These are phyloP conservation scores for Bucorvus abyssinicus DNA, from an alignment of 2,797 vertebrate species.

Conservation along the genomic window DNA sequence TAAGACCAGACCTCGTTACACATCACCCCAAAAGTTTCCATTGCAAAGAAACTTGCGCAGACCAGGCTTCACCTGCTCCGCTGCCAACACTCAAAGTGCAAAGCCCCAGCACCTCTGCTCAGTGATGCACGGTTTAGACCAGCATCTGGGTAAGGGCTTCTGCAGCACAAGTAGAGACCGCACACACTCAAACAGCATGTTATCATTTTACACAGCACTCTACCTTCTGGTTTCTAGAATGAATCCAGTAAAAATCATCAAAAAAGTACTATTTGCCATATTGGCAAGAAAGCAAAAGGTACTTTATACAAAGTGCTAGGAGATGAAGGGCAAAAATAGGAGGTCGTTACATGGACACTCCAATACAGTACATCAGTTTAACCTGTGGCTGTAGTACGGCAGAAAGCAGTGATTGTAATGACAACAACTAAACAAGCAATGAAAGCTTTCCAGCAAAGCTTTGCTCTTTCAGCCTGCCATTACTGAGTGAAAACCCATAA, in stretches of 20 bases:
- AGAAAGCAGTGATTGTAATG: neutral
- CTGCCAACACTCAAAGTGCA: neutral
- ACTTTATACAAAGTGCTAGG: neutral
- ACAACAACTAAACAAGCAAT: neutral
- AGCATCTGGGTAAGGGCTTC: neutral
- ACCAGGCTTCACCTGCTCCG: neutral
- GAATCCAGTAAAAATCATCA: neutral
- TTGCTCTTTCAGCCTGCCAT: neutral
- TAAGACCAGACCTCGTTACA: neutral
- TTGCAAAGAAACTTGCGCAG: neutral
- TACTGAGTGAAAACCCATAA: neutral
- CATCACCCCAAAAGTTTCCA: fast-evolving
- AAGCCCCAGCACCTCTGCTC: fast-evolving
- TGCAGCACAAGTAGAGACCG: neutral
- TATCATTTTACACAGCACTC: neutral
- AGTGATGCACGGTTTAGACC: fast-evolving
- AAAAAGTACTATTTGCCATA: neutral
- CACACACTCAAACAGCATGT: neutral
- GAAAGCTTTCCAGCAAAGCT: neutral
- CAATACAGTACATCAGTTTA: neutral
- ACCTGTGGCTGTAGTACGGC: neutral
- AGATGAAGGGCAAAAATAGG: neutral
- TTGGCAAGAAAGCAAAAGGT: neutral
- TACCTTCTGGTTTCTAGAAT: neutral
- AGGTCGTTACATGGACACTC: neutral